These are phyloP conservation scores for Microcebus jonahi DNA, from an alignment of 2,113 vertebrate species.

Conservation along the genomic window DNA sequence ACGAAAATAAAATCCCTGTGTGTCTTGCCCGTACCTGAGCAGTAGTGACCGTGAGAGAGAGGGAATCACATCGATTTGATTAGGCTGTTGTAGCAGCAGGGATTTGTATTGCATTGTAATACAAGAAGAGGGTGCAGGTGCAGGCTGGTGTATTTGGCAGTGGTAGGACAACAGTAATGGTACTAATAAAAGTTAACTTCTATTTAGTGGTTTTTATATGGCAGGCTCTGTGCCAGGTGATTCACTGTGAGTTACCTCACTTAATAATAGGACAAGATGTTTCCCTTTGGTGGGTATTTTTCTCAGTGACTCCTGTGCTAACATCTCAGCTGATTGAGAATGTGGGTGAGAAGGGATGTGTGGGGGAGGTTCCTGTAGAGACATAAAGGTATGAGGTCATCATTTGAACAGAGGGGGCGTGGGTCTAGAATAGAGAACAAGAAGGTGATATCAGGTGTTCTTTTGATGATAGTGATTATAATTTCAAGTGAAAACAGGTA, in stretches of 20 bases:
- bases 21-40: background rate
- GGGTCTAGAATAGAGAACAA: background rate
- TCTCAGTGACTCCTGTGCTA: background rate
- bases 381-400: background rate
- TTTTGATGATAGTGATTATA: background rate
- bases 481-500: background rate
- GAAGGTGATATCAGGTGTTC: background rate
- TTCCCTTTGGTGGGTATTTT: background rate
- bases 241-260: slow-evolving; percentile 22
- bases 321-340: background rate
- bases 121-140: background rate
- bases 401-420: background rate
- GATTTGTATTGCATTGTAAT: background rate
- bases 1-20: background rate
- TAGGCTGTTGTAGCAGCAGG: background rate
- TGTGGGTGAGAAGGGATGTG: background rate
- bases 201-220: background rate
- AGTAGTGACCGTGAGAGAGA: background rate
- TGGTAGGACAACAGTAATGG: background rate
- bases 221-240: background rate
- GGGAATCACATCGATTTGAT: background rate
- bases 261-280: background rate
- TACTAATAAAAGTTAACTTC: slow-evolving; percentile 36
- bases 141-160: background rate
- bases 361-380: background rate